Conservation (phyloP, 2,797 vertebrate genomes). For the Lerista edwardsae region DNA sequence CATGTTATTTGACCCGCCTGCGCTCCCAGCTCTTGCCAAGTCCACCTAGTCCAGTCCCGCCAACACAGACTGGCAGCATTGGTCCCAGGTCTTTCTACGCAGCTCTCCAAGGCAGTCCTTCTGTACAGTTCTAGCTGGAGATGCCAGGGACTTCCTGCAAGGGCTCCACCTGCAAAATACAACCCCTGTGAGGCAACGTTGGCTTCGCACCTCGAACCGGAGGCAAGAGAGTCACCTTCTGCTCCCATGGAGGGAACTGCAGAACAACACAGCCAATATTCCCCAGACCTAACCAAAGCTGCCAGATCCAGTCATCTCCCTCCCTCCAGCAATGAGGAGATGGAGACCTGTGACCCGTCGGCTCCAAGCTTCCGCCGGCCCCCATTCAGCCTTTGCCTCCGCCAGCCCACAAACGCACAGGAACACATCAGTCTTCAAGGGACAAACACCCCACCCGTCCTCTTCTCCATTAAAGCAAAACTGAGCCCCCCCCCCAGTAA, state of each 20-base stretch:
- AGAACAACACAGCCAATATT: background rate
- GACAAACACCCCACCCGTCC: background rate
- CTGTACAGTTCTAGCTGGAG: too few relatives aligned
- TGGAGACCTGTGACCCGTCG: background rate
- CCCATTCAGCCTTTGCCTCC: too few relatives aligned
- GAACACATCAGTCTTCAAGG: background rate
- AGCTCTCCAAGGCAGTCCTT: too few relatives aligned
- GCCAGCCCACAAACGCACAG: background rate
- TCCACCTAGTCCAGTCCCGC: too few relatives aligned
- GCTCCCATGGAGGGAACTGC: background rate
- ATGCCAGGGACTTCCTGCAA: too few relatives aligned
- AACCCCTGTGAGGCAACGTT: too few relatives aligned
- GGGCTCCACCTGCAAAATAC: too few relatives aligned
- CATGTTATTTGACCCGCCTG: too few relatives aligned
- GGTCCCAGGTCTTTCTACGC: too few relatives aligned
- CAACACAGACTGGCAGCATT: too few relatives aligned
- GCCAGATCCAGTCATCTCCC: too few relatives aligned
- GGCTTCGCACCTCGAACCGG: background rate
- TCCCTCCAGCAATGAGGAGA: background rate
- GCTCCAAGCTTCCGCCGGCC: background rate
- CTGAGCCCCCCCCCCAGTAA: conserved; percentile 73
- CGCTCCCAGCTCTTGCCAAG: too few relatives aligned
- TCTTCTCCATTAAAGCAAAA: conserved; percentile 44
- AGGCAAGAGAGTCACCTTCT: background rate
- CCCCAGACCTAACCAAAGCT: background rate